Base-by-base conservation (phyloP, 2,113 vertebrate species). In the Malurus melanocephalus region DNA sequence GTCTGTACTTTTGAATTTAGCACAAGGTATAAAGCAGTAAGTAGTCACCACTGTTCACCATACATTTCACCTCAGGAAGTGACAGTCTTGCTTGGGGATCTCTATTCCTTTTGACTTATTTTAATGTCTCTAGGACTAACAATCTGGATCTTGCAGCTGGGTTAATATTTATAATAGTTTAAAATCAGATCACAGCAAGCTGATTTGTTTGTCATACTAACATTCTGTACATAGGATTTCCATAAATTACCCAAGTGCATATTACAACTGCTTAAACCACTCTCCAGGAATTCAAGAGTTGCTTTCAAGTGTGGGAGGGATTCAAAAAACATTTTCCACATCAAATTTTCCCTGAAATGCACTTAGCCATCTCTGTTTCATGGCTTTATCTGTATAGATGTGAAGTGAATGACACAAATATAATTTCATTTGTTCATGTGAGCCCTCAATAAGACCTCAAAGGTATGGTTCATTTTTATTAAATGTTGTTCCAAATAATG, bases 111-210 rank as follows among this genome's bases (percentile, higher is more conserved):
- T 76, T 35, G 46, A 33, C 3, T 66, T 87, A 19, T 59, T 85
- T 82, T 87, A 14, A 66, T 66, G 30, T 22, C 33, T 62, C 6
- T 79, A 33, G 23, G 52, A 72, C 38, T 85, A 78, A 46, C 64
- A 86, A 88, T 67, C 40, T 62, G n/a, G n/a, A 61, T 88, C 42
- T 80, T 78, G 46, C 19, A 89, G 23, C 17, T 80, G 30, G 18
- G 18, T 77, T 75, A 80, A 20, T 49, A n/a, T 56, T 91, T 78
- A 52, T 89, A 66, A 20, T 38, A 74, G 21, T 62, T 49, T 88
- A 62, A 94, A 83, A 78, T 80, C 60, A 89, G 43, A 92, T 83
- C 65, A 92, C 76, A 92, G 60, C 7, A 71, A 92, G 26, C 10
- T 76, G 33, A 74, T 83, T 83, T 89, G 12, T 85, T 92, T 93